Conservation (phyloP, 2,797 vertebrate genomes). For the Pygocentrus nattereri region DNA sequence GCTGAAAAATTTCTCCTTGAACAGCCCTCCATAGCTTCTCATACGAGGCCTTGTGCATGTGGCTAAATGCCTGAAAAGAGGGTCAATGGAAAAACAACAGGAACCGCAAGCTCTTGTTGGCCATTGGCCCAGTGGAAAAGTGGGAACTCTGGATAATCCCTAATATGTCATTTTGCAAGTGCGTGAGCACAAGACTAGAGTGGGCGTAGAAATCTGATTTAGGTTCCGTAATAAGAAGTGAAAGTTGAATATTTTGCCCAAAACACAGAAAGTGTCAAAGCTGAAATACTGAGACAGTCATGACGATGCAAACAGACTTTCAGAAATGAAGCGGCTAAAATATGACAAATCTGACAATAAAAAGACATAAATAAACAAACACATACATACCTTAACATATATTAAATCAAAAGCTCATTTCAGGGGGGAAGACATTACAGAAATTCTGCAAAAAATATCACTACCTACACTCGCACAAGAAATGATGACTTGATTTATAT, state of each 20-base stretch:
- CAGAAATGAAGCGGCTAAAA: not conserved
- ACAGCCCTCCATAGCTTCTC: slow-evolving; percentile 23
- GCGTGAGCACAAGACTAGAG: slow-evolving; percentile 26
- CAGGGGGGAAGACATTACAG: too few relatives aligned
- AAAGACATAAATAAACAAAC: not conserved
- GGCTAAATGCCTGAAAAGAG: slow-evolving; percentile 49
- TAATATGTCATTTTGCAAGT: slow-evolving; percentile 57
- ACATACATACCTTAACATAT: too few relatives aligned
- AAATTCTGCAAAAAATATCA: too few relatives aligned
- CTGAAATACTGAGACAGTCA: slow-evolving; percentile 18
- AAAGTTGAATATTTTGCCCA: slow-evolving; percentile 35
- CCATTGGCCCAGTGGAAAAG: slow-evolving; percentile 52
- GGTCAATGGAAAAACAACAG: slow-evolving; percentile 59
- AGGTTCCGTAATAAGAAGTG: slow-evolving; percentile 19
- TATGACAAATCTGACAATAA: not conserved
- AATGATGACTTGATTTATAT: not conserved
- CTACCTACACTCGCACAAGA: not conserved
- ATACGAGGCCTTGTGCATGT: slow-evolving; percentile 40
- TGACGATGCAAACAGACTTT: not conserved
- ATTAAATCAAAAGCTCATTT: too few relatives aligned
- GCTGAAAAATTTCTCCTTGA: not conserved
- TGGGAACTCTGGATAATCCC: slow-evolving; percentile 57
- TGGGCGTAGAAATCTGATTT: slow-evolving; percentile 43
- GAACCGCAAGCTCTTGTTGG: slow-evolving; percentile 55
- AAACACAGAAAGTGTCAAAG: slow-evolving; percentile 18